Base-by-base conservation (phyloP, 2,888 invertebrate species). In the Erebia epiphron region DNA sequence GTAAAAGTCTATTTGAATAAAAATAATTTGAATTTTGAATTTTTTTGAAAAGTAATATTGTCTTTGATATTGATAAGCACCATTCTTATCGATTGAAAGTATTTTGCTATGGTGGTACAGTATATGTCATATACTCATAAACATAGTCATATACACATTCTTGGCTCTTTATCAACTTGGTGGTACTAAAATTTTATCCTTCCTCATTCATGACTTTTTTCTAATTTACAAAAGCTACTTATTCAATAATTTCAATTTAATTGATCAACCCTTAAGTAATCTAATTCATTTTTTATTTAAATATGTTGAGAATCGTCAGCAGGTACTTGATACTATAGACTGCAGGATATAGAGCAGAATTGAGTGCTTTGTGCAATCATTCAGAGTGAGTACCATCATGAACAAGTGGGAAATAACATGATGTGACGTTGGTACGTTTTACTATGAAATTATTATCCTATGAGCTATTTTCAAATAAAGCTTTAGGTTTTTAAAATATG, bases 281-380 rank as follows among this genome's bases (percentile, higher is more conserved):
- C 52, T 35, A 54, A 52, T 64, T 11, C 16, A 18, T 7, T 65
- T 65, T 41, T 18, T 54, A 41, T 65, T 43, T 65, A 65, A 46
- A 66, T 43, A 43, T 66, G 66, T 66, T 43, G 57, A 46, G 66
- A 66, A 46, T 43, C 21, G 46, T 66, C 56, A 56, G 66, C 57
- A 56, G 13, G 26, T 57, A 57, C 56, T 11, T 5, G 14, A 43
- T 13, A 18, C 5, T 35, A 35, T 7, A 35, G 18, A 56, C 54
- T 54, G n/a, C n/a, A n/a, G 65, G 57, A 49, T 67, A 18, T 60
- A 50, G 58, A 60, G 49, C 35, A 14, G 14, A 46, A 58, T 50
- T n/a, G 18, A 67, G 67, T 58, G 58, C 58, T 58, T 67, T 67
- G 67, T 67, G 67, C 67, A 67, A 26, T 66, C 43, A 66, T 57